Base-by-base conservation (phyloP, 2,113 vertebrate species). In the Leptodactylus fuscus region DNA sequence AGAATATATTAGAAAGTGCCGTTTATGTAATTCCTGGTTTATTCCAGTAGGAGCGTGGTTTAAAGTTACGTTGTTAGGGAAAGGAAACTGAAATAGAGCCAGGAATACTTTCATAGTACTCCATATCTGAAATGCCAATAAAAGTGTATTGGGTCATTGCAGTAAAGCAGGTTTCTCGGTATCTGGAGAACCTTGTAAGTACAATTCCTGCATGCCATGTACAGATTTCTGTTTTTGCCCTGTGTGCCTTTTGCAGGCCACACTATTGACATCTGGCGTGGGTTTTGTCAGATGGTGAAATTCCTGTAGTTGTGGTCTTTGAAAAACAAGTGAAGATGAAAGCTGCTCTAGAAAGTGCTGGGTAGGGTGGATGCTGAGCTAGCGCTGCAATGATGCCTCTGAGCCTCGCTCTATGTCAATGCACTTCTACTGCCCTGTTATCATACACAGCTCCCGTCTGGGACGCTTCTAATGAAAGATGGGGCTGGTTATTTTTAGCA, bases 281-380 rank as follows among this genome's bases (percentile, higher is more conserved):
- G 12, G 18, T 22, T 51, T 34, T 32, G 74, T 51, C 18, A 34
- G 74, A 77, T 32, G 27, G 27, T 3, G 27, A 16, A 7, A 9
- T 77, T 36, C 29, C 48, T 55, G 49, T 78, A 36, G 7, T 78
- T 55, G 75, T 78, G 29, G 34, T 38, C 32, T 78, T 65, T 81
- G 13, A 38, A 34, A 79, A 79, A 27, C 55, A 44, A 46, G 58
- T 81, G 62, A 81, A 69, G 80, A 51, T 67, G 62, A 81, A 81
- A 81, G 80, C 80, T 69, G 41, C 60, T 81, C 62, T 81, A 34
- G 80, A 81, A 81, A 69, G 62, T 48, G 60, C 62, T 65, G 58
- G 22, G n/a, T 4, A 49, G 55, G 15, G 5, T 32, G 55, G 55
- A 24, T 49, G 70, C 73, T 51, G 41, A 81, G 75, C 53, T 48